Evolutionary conservation across 2,888 invertebrate species (phyloP).

Genomic region (Aquatica leii): DNA sequence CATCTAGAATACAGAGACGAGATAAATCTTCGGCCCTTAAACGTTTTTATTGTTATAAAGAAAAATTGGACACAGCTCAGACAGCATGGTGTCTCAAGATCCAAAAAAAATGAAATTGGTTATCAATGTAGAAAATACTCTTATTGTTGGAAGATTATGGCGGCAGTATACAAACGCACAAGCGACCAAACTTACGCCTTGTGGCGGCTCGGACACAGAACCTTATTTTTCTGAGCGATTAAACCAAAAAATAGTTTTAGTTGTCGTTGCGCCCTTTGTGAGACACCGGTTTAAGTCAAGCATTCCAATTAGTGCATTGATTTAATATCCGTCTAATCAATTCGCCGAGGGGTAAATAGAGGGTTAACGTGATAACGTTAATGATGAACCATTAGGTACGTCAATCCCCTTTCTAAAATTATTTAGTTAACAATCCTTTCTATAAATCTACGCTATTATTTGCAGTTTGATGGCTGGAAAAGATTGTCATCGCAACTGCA

Average conservation of each 20-base stretch:
- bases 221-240: slow-evolving; percentile 40
- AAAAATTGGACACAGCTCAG: slow-evolving; percentile 23
- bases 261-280: neutral
- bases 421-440: slow-evolving; percentile 13
- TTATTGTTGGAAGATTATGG: slow-evolving; percentile 48
- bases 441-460: slow-evolving; percentile 12
- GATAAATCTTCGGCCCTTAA: neutral
- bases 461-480: slow-evolving; percentile 13
- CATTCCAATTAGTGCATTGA: slow-evolving; percentile 23
- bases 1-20: slow-evolving; percentile 55
- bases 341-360: slow-evolving; percentile 25
- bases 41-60: neutral
- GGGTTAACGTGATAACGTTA: slow-evolving; percentile 45
- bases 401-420: slow-evolving; percentile 22
- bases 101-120: slow-evolving; percentile 43
- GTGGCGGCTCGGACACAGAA: slow-evolving; percentile 27
- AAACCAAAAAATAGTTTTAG: slow-evolving; percentile 30
- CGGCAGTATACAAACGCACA: slow-evolving; percentile 41
- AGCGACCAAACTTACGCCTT: slow-evolving; percentile 28
- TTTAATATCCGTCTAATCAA: slow-evolving; percentile 29
- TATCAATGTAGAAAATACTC: slow-evolving; percentile 53
- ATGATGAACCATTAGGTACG: slow-evolving; percentile 46
- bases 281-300: slow-evolving; percentile 6
- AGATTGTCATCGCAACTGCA: too few relatives aligned
- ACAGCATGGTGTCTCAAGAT: slow-evolving; percentile 46